A percentile compares a stretch with the other conserved stretches of the same genome.
Evolutionary conservation across 2,888 invertebrate genomes (phyloP).

Genomic region (Lasioglossum marginatum): DNA sequence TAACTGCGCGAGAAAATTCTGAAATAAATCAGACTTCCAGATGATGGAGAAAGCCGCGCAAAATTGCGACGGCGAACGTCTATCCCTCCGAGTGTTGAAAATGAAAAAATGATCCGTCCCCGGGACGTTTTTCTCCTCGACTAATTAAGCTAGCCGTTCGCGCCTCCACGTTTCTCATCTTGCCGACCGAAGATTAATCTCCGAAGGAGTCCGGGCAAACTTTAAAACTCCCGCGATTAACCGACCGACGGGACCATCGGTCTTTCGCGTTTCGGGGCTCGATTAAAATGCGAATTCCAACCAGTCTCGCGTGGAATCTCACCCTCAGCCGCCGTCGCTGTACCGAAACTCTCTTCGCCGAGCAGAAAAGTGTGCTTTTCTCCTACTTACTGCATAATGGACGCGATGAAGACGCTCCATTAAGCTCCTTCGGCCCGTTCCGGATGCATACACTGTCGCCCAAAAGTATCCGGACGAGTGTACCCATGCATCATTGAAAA

Average conservation of each 20-base stretch:
- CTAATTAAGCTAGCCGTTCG: slow-evolving; percentile 57
- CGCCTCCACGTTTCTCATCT: slow-evolving; percentile 49
- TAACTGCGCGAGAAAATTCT: not conserved
- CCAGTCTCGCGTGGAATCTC: slow-evolving; percentile 19
- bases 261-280: slow-evolving; percentile 27
- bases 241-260: slow-evolving; percentile 42
- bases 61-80: not conserved
- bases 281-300: slow-evolving; percentile 46
- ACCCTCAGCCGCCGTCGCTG: not conserved
- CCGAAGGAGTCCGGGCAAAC: slow-evolving; percentile 41
- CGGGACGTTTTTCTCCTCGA: slow-evolving; percentile 34
- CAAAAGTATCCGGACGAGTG: not conserved
- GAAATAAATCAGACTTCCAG: not conserved
- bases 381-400: slow-evolving; percentile 21
- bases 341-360: not conserved
- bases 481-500: not conserved
- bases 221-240: slow-evolving; percentile 60
- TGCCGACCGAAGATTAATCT: slow-evolving; percentile 56
- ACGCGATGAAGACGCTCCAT: slow-evolving; percentile 5
- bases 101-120: slow-evolving; percentile 14
- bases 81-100: not conserved
- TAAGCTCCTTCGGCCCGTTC: not conserved
- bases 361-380: slow-evolving; percentile 2
- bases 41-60: not conserved
- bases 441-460: not conserved